phyloP scores from a whole-genome alignment of 2,888 invertebrate genomes.

The Xiphydria camelus region DNA sequence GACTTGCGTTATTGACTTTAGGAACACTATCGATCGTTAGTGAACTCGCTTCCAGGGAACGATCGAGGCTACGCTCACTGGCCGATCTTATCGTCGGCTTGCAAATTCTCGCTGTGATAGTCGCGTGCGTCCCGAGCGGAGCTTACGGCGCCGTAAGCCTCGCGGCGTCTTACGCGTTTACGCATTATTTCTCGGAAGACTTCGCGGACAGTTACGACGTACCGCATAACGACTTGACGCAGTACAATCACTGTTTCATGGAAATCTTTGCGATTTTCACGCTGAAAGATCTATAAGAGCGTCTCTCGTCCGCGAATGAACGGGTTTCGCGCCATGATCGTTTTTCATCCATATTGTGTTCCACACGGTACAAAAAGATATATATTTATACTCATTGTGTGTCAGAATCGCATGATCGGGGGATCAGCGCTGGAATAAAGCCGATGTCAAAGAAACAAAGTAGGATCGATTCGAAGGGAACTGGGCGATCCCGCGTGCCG shows the following conservation, averaged over 20 bases:
- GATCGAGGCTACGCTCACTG: constrained; percentile 33
- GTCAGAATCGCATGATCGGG: too few species aligned
- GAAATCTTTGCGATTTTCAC: constrained; percentile 46
- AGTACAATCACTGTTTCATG: constrained; percentile 50
- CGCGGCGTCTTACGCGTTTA: constrained; percentile 43
- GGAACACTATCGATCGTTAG: constrained; percentile 42
- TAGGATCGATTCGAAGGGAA: too few species aligned
- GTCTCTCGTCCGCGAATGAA: constrained; percentile 13
- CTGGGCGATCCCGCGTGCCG: too few species aligned
- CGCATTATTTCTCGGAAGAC: constrained; percentile 47
- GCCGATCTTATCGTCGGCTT: constrained; percentile 36
- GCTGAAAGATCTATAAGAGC: constrained; percentile 41
- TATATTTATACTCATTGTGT: too few species aligned
- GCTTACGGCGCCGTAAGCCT: constrained; percentile 45
- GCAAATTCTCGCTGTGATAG: constrained; percentile 33
- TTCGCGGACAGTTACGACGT: constrained; percentile 52
- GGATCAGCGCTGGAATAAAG: too few species aligned
- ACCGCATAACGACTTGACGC: constrained; percentile 48
- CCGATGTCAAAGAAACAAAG: too few species aligned
- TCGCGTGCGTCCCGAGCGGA: constrained; percentile 38
- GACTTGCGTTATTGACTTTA: constrained; percentile 39
- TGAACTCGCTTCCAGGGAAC: constrained; percentile 40
- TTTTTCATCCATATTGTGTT: too few species aligned
- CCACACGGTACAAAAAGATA: too few species aligned
- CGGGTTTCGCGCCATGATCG: too few species aligned